Base-by-base conservation (phyloP, 2,113 vertebrate species). In the Phaethon lepturus region DNA sequence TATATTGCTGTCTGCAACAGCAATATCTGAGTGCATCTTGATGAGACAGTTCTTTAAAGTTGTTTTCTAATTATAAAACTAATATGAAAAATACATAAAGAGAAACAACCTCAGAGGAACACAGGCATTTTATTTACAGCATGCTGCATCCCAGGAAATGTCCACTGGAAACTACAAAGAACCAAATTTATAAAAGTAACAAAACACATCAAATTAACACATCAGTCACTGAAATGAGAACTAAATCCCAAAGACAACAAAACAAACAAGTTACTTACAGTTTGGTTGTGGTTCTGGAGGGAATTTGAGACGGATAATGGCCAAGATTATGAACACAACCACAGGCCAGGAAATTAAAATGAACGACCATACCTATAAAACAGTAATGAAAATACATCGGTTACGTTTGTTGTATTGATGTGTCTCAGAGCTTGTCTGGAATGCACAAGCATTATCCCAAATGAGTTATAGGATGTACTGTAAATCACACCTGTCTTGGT, bases 271-370 rank as follows among this genome's bases (percentile, higher is more conserved):
- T 96, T 98, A 99, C 99, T 99, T 98, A 99, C 99, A 99, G 95
- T 99, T 96, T 42, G 98, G 68, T 87, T 90, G 98, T 22, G 98
- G 72, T 49, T 93, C 56, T 31, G 99, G 98, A 94, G 99, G 99
- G 96, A 99, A 99, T 94, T 98, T 98, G 68, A 97, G 94, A 62
- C 99, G 98, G 44, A 99, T 99, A 98, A 99, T 98, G 74, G 99
- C 99, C 94, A 99, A 95, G 97, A 99, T 99, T 95, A 99, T 98
- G 97, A 99, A 99, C 98, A 99, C 99, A 94, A 99, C 96, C 86
- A 99, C 96, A 31, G 99, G 99, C 99, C 99, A 99, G 90, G 98
- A 50, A 67, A 99, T 97, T 92, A 99, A 98, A 79, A 98, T 98
- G 90, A 99, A 93, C 18, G 99, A 99, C 99, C 99, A 99, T 83